Base-by-base conservation (phyloP, 2,888 invertebrate genomes). In the Diachrysia chrysitis region DNA sequence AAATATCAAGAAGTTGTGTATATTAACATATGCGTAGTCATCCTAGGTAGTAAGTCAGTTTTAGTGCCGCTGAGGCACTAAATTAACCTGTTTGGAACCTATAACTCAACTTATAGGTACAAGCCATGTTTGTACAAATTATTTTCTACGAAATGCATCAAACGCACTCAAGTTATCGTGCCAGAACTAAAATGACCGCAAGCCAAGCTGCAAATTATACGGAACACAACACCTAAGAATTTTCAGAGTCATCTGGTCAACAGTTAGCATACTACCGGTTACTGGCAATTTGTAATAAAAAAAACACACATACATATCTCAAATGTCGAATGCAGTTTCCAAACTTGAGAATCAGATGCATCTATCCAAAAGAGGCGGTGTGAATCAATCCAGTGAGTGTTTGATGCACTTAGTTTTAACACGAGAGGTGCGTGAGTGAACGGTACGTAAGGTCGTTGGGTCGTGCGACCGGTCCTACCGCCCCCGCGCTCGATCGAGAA, bases 371-470 rank as follows among this genome's bases (percentile, higher is more conserved):
- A 80, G 73, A 69, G 37, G 77, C 78, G 73, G 81, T 81, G 71
- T 71, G 75, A 76, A 82, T 83, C 81, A 81, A 79, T 72, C 75
- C 77, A 77, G 73, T 77, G 76, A 76, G 76, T 25, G 25, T 85
- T 84, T 82, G 87, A 90, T 93, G 91, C 92, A 91, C 90, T 89
- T 83, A 85, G 89, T 86, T 88, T 87, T 89, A 89, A 87, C 89
- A 89, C 89, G 83, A 87, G 87, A 87, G 83, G 89, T 92, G 92
- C 92, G 91, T 93, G 85, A 88, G 93, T 92, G 93, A 93, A 92
- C 92, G 93, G 93, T 92, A 90, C 93, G 95, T 95, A 94, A 96
- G 95, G 96, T 95, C 95, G 95, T 93, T 94, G 90, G 95, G 95
- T 93, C 94, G 89, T 86, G 83, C 90, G 92, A 93, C 93, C 92